Evolutionary conservation across 2,888 invertebrate genomes (phyloP).

Genomic region (Smittia aterrima): DNA sequence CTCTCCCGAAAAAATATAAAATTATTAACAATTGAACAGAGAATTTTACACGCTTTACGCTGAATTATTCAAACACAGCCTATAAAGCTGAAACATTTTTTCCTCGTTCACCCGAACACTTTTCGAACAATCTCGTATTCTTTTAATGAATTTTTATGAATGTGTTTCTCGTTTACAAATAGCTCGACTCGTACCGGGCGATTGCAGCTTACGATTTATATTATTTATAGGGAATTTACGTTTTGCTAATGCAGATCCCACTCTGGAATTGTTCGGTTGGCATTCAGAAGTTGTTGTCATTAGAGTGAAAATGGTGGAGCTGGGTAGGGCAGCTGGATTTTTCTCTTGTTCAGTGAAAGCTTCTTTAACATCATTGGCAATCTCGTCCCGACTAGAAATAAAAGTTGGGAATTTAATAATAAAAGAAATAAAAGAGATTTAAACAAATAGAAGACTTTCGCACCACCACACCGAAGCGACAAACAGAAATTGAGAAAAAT

Average conservation of each 20-base stretch:
- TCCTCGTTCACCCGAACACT: neutral
- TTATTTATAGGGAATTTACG: neutral
- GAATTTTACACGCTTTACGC: constrained; percentile 41
- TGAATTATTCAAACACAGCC: constrained; percentile 39
- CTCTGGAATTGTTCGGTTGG: neutral
- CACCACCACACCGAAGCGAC: constrained; percentile 7
- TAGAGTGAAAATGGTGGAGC: no score
- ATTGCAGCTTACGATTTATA: constrained; percentile 5
- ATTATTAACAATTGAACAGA: constrained; percentile 40
- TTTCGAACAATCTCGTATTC: constrained; percentile 3
- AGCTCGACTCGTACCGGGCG: neutral
- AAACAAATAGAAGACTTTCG: constrained; percentile 22
- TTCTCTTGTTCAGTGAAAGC: neutral
- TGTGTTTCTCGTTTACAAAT: constrained; percentile 15
- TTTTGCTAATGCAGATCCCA: constrained; percentile 18
- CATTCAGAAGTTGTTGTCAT: neutral
- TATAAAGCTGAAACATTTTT: constrained; percentile 24
- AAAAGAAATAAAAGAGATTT: constrained; percentile 14
- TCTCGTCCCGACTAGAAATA: neutral
- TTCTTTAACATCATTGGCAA: no score
- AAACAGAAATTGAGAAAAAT: constrained; percentile 4
- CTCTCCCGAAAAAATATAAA: constrained; percentile 25
- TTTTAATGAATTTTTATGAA: constrained; percentile 26
- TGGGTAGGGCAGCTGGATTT: neutral
- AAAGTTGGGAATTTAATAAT: neutral